phyloP scores from a whole-genome alignment of 2,888 invertebrate genomes.

The Netelia melanura region DNA sequence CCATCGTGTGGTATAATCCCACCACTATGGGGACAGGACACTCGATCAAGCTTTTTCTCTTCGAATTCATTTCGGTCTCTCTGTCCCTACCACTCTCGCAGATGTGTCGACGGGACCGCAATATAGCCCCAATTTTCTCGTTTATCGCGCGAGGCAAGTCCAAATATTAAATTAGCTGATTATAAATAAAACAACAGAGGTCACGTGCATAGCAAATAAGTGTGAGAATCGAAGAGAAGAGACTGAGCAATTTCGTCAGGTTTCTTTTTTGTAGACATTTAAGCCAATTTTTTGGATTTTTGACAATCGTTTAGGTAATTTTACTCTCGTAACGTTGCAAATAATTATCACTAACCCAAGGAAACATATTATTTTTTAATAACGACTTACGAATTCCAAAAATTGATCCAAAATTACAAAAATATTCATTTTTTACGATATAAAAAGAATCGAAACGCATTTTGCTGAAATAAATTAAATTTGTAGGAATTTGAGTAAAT shows the following conservation, averaged over 20 bases:
- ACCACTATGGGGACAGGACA: background rate
- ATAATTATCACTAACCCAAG: no score
- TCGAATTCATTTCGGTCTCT: conserved; percentile 1
- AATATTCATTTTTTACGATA: no score
- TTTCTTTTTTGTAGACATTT: no score
- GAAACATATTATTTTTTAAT: no score
- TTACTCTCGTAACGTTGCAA: no score
- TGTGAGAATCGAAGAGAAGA: background rate
- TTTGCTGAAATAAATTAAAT: no score
- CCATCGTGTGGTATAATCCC: conserved; percentile 53
- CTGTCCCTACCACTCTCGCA: background rate
- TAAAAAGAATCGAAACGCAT: no score
- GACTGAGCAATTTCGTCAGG: background rate
- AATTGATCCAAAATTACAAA: no score
- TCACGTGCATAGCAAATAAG: background rate
- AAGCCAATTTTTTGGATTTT: background rate
- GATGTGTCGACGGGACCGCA: conserved; percentile 66
- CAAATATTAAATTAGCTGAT: conserved; percentile 73
- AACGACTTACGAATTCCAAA: no score
- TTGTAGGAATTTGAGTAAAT: no score
- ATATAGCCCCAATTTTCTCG: conserved; percentile 76
- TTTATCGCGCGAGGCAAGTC: conserved; percentile 69
- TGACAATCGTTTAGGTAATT: no score
- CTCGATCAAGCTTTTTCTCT: background rate
- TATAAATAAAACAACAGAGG: conserved; percentile 32